Conservation (phyloP, 1,140 invertebrate species). For the Lepidotrigona ventralis region DNA sequence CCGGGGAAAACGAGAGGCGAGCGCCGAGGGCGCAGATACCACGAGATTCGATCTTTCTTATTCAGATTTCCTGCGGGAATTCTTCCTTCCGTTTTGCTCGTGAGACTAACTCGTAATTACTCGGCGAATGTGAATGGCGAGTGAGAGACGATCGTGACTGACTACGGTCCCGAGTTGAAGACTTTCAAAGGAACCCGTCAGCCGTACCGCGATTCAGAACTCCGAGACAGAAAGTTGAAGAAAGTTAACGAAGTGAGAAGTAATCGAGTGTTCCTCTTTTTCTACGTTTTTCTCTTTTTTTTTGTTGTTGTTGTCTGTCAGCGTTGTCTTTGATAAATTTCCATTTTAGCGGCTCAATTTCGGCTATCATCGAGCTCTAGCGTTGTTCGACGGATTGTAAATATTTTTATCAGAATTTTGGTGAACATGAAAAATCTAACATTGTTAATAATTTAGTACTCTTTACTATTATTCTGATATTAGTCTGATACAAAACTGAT, state of each 20-base stretch:
- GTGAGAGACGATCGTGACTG: not conserved
- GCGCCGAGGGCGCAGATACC: conserved; percentile 24
- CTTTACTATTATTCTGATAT: too few species aligned
- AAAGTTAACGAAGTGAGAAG: not conserved
- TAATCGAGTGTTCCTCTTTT: not conserved
- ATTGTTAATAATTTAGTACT: too few species aligned
- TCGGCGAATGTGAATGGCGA: not conserved
- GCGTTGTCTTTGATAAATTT: not conserved
- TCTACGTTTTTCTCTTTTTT: not conserved
- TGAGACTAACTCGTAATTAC: conserved; percentile 15
- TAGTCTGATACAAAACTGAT: too few species aligned
- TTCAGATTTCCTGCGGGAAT: conserved; percentile 28
- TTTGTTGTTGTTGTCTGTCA: not conserved
- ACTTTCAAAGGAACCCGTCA: not conserved
- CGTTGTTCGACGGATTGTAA: too few species aligned
- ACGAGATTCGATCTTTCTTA: conserved; percentile 40
- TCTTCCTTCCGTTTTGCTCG: conserved; percentile 4
- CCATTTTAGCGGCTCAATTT: too few species aligned
- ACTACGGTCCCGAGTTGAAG: not conserved
- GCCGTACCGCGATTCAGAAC: not conserved
- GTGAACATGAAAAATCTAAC: too few species aligned
- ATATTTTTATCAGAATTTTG: too few species aligned
- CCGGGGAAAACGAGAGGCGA: conserved; percentile 28
- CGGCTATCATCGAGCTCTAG: too few species aligned
- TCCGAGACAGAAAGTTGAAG: not conserved